Base-by-base conservation (phyloP, 2,888 invertebrate species). In the Watsonalla cultraria region DNA sequence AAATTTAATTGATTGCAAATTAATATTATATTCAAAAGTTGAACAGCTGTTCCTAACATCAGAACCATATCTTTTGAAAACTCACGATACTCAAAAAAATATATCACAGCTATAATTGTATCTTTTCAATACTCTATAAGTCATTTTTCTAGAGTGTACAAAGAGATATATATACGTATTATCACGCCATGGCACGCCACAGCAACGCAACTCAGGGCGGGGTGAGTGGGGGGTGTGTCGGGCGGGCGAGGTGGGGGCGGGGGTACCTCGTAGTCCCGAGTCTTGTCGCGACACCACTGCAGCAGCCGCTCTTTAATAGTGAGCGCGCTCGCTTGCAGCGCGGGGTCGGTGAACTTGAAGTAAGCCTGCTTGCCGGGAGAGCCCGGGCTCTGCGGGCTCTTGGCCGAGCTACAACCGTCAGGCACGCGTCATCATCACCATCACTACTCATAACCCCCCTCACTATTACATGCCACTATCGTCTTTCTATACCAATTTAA, bases 261-360 rank as follows among this genome's bases (percentile, higher is more conserved):
- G 76, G 71, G 87, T 96, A 98, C 98, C 96, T 98, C 96, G 92
- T 99, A 99, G 93, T 97, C 98, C 93, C 96, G 95, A 79, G 98
- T 98, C 94, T 98, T 98, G 92, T 96, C 95, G 92, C 97, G 96
- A 93, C 97, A 97, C 99, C 99, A 99, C 91, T 96, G 95, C 92
- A 99, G 94, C 87, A 99, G 94, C 91, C 97, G 95, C 87, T 98
- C 98, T 94, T 98, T 99, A 91, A 98, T 97, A 92, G 97, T 96
- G 91, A 95, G 95, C 80, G 98, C 98, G 92, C 96, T 97, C 90
- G 95, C 94, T 88, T 94, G 95, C 92, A 98, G 94, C 91, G 95
- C 94, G 81, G 96, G 95, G 92, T 96, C 96, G 88, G 96, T 96
- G 93, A 97, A 96, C 94, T 95, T 96, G 94, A 97, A 96, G 90